These are phyloP conservation scores for Chrysolina americana DNA, from an alignment of 2,888 invertebrate genomes.

Conservation along the genomic window DNA sequence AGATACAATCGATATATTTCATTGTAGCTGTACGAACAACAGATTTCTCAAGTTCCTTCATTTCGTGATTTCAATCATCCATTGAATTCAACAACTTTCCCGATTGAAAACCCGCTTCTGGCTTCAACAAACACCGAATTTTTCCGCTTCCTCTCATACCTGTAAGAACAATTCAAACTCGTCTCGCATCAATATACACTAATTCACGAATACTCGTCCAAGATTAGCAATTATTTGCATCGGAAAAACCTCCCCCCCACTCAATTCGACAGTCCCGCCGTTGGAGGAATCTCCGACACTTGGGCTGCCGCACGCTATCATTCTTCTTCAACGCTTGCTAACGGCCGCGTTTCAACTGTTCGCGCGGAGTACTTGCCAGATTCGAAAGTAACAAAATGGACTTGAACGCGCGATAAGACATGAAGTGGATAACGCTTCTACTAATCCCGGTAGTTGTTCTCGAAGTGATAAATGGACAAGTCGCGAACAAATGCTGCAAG, in stretches of 20 bases:
- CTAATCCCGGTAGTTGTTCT: slow-evolving; percentile 13
- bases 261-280: neutral
- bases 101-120: neutral
- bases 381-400: neutral
- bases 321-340: neutral
- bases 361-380: neutral
- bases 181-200: neutral
- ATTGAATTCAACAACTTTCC: neutral
- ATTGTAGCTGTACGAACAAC: too few relatives aligned
- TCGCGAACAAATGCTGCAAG: slow-evolving; percentile 40
- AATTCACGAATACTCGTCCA: neutral
- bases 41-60: too few relatives aligned
- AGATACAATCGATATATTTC: too few relatives aligned
- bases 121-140: neutral
- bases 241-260: neutral
- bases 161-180: slow-evolving; percentile 1
- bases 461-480: slow-evolving; percentile 7
- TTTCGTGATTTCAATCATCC: too few relatives aligned
- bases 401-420: slow-evolving; percentile 22
- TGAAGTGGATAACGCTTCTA: slow-evolving; percentile 22
- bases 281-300: slow-evolving; percentile 4
- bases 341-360: neutral
- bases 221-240: slow-evolving; percentile 17
- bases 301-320: neutral
- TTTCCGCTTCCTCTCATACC: neutral